phyloP scores from a whole-genome alignment of 2,113 vertebrate genomes.

The Oncorhynchus nerka region DNA sequence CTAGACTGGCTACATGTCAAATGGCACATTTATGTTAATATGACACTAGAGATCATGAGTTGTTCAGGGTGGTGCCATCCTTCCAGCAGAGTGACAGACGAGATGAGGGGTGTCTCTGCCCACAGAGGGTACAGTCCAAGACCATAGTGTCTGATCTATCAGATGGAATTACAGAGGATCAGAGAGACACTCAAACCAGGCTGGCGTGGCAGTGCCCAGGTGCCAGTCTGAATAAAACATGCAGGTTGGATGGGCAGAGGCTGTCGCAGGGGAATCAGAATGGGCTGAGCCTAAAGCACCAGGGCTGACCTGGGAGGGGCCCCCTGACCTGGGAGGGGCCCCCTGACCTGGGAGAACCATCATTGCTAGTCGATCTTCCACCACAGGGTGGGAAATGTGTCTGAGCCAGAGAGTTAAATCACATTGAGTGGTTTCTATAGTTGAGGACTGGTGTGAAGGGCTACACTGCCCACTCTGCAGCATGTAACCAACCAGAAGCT shows the following conservation, averaged over 20 bases:
- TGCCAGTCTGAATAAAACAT: conserved; percentile 74
- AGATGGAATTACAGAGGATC: conserved; percentile 78
- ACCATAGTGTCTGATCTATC: conserved; percentile 54
- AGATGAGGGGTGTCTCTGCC: conserved; percentile 29
- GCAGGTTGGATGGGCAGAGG: conserved; percentile 30
- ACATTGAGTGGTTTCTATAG: conserved; percentile 20
- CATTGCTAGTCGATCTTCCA: conserved; percentile 10
- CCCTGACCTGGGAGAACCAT: background rate
- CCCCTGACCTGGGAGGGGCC: no score
- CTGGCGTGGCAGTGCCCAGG: conserved; percentile 66
- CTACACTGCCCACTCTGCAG: background rate
- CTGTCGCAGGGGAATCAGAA: conserved; percentile 18
- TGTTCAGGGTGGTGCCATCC: conserved; percentile 33
- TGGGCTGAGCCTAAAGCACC: background rate
- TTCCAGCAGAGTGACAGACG: conserved; percentile 56
- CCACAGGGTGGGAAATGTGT: background rate
- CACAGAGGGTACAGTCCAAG: conserved; percentile 38
- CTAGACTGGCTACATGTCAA: background rate
- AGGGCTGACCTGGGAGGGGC: background rate
- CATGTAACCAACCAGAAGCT: background rate
- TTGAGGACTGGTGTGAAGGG: background rate
- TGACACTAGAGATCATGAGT: conserved; percentile 4
- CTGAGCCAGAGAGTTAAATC: conserved; percentile 13
- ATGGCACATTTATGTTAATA: background rate
- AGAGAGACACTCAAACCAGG: conserved; percentile 60